These are phyloP conservation scores for Drosophila lacteicornis DNA, from an alignment of 1,140 invertebrate genomes.

Conservation along the genomic window DNA sequence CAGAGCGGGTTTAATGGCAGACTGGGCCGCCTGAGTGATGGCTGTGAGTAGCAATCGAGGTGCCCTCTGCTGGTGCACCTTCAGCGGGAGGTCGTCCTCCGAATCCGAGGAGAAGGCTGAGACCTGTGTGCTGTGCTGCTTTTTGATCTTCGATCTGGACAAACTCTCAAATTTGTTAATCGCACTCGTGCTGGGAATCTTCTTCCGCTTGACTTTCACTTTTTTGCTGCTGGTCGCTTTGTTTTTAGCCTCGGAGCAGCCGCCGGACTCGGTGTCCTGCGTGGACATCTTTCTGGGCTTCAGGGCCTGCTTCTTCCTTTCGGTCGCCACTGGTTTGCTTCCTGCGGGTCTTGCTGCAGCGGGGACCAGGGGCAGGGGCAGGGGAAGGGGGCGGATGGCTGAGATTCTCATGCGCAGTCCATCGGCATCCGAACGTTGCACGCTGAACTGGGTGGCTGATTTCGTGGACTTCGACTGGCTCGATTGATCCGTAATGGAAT, in stretches of 20 bases:
- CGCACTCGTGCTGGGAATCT: constrained; percentile 41
- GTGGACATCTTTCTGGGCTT: constrained; percentile 49
- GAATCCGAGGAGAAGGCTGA: constrained; percentile 69
- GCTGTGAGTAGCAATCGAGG: constrained; percentile 73
- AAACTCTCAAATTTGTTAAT: constrained; percentile 33
- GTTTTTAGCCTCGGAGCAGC: constrained; percentile 27
- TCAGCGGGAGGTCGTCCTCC: constrained; percentile 72
- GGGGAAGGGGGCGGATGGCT: constrained; percentile 69
- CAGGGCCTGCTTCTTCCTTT: constrained; percentile 12
- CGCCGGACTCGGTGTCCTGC: constrained; percentile 47
- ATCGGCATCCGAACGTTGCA: constrained; percentile 79
- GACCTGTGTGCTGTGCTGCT: constrained; percentile 5
- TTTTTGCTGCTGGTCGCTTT: constrained; percentile 64
- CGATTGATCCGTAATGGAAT: constrained; percentile 78
- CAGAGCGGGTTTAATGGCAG: constrained; percentile 39
- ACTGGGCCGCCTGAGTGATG: constrained; percentile 55
- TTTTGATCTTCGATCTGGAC: constrained; percentile 32
- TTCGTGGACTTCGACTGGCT: constrained; percentile 76
- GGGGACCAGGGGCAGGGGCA: constrained; percentile 25
- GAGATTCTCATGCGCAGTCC: constrained; percentile 84
- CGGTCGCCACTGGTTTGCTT: constrained; percentile 8
- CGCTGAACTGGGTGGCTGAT: constrained; percentile 82
- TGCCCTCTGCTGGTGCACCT: constrained; percentile 68
- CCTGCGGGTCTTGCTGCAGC: constrained; percentile 18
- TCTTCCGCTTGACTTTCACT: constrained; percentile 74